Conservation (phyloP, 2,113 vertebrate species). For the Archilochus colubris region DNA sequence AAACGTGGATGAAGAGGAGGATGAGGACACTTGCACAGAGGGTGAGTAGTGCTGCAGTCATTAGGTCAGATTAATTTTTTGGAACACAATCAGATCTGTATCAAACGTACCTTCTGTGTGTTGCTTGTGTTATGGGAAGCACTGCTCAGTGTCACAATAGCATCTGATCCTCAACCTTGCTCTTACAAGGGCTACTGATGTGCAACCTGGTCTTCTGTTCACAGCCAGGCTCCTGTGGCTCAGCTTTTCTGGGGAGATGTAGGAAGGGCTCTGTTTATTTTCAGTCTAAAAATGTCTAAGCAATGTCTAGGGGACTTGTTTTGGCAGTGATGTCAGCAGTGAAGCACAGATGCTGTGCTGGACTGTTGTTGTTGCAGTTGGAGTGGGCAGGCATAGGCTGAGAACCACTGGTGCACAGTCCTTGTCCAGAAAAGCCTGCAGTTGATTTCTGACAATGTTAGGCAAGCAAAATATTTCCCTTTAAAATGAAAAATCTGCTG, state of each 20-base stretch:
- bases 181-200: neutral
- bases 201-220: neutral
- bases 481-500: neutral
- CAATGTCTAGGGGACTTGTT: neutral
- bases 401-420: neutral
- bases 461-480: neutral
- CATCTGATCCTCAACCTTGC: neutral
- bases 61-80: neutral
- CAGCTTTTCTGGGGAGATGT: neutral
- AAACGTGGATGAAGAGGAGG: constrained; percentile 35
- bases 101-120: neutral
- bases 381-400: neutral
- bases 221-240: neutral
- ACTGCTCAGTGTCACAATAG: neutral
- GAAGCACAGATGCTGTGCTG: neutral
- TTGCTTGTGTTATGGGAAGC: neutral
- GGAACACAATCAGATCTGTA: neutral
- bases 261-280: neutral
- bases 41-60: constrained; percentile 57
- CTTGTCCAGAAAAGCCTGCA: neutral
- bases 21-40: constrained; percentile 51
- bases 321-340: neutral
- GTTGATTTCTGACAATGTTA: neutral
- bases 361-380: neutral
- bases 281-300: neutral